Evolutionary conservation across 2,113 vertebrate species (phyloP).

Genomic region (Aptenodytes forsteri): DNA sequence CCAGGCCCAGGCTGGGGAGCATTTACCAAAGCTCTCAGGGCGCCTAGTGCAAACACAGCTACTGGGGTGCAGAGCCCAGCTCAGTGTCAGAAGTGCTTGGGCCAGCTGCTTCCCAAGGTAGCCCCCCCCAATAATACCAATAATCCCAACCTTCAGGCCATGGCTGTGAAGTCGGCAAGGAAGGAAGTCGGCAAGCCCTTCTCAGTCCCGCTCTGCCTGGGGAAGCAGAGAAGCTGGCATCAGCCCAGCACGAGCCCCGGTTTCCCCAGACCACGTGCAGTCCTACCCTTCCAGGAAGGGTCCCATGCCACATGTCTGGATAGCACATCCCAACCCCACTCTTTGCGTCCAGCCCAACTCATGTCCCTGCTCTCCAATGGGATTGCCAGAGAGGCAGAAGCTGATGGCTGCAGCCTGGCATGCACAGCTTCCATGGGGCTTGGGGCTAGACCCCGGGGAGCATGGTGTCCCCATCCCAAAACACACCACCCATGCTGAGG

Average conservation of each 20-base stretch:
- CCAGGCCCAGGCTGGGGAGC: not conserved
- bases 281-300: not conserved
- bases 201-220: not conserved
- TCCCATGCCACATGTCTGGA: not conserved
- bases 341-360: not conserved
- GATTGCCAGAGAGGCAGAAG: not conserved
- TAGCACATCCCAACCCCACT: no score
- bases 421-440: not conserved
- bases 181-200: not conserved
- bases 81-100: conserved; percentile 26
- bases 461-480: not conserved
- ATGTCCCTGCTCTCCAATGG: not conserved
- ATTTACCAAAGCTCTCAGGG: conserved; percentile 73
- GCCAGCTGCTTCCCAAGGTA: conserved; percentile 78
- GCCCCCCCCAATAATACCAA: conserved; percentile 77
- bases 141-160: conserved; percentile 70
- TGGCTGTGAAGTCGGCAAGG: not conserved
- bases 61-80: conserved; percentile 36
- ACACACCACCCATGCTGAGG: not conserved
- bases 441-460: not conserved
- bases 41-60: conserved; percentile 75
- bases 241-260: not conserved
- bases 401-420: not conserved
- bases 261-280: not conserved
- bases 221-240: not conserved